A percentile compares a stretch with the other conserved stretches of the same genome.
Conservation (phyloP, 2,797 vertebrate genomes). For the Pseudocheirus occidentalis region DNA sequence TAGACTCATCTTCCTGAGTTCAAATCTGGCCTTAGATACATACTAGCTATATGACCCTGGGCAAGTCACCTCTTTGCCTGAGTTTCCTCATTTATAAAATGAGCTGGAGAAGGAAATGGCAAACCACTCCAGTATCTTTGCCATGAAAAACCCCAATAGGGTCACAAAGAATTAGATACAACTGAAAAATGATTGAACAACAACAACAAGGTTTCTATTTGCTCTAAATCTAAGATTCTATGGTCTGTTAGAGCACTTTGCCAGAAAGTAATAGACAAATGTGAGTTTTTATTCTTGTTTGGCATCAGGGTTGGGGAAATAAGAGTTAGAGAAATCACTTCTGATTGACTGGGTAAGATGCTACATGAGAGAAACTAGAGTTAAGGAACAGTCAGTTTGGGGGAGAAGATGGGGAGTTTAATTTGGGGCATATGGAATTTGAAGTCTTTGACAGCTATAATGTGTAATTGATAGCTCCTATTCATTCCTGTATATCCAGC, state of each 20-base stretch:
- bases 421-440: background rate
- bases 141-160: too few relatives aligned
- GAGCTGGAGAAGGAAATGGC: too few relatives aligned
- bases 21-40: background rate
- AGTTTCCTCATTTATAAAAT: too few relatives aligned
- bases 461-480: background rate
- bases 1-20: background rate
- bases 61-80: too few relatives aligned
- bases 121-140: too few relatives aligned
- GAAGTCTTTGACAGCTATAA: background rate
- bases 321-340: background rate
- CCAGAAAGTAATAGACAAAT: background rate
- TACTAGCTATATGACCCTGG: too few relatives aligned
- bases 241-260: background rate
- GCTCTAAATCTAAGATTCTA: background rate
- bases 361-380: background rate
- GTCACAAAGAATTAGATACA: background rate
- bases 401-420: background rate
- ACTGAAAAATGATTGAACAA: background rate
- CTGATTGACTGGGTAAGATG: background rate
- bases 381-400: background rate
- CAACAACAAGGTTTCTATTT: background rate
- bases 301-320: background rate
- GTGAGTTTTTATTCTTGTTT: background rate
- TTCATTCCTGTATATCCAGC: too few relatives aligned